Evolutionary conservation across 1,140 invertebrate genomes (phyloP).

Genomic region (Teleopsis dalmanni): DNA sequence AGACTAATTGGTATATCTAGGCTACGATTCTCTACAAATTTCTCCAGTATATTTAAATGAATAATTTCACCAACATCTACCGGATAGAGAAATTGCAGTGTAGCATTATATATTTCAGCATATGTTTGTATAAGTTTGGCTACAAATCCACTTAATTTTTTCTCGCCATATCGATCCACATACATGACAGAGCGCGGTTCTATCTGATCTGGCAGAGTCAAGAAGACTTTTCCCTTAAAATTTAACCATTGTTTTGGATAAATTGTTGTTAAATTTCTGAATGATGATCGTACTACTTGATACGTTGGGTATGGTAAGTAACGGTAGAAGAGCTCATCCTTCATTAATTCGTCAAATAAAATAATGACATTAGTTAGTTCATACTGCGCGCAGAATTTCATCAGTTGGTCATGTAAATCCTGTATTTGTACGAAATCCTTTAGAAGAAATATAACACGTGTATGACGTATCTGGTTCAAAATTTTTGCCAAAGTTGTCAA

Average conservation of each 20-base stretch:
- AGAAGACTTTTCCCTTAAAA: neutral
- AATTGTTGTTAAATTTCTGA: neutral
- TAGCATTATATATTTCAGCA: neutral
- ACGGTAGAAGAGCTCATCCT: neutral
- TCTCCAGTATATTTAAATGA: neutral
- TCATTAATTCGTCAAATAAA: neutral
- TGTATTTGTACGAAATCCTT: no score
- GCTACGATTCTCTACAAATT: neutral
- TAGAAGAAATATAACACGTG: no score
- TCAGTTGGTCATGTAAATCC: neutral
- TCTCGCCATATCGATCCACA: neutral
- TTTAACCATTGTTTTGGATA: neutral
- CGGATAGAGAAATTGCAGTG: neutral
- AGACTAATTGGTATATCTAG: no score
- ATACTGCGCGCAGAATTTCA: neutral
- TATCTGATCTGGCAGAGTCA: neutral
- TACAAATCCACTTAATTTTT: neutral
- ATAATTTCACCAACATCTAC: neutral
- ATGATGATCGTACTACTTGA: neutral
- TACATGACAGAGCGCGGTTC: neutral
- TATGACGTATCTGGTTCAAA: no score
- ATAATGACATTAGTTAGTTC: neutral
- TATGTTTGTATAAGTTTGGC: neutral
- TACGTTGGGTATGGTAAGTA: neutral
- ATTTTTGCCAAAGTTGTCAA: no score